Base-by-base conservation (phyloP, 2,888 invertebrate genomes). In the Athalia cordata region DNA sequence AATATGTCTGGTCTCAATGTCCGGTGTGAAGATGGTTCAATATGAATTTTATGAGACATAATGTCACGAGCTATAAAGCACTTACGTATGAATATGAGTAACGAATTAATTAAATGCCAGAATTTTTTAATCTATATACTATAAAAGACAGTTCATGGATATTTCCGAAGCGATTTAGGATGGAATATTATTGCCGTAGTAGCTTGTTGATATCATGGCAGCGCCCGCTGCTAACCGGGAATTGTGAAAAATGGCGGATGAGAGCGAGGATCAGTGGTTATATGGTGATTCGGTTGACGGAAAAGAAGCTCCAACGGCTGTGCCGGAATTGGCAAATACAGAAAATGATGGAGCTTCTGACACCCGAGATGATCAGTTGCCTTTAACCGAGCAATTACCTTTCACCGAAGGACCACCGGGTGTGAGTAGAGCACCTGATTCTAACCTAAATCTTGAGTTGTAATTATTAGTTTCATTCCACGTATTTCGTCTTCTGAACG, bases 181-280 rank as follows among this genome's bases (percentile, higher is more conserved):
- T 47, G 13, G 7, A 59, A 8, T 45, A 47, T 5, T 1, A 72
- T n/a, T 5, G 29, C 6, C 59, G 57, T 72, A 72, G 70, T 77
- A 9, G 52, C 55, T 77, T 66, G 77, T 77, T 77, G 77, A 77
- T 55, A 64, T 49, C 62, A 78, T 62, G 65, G 75, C 50, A 68
- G 68, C 13, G 5, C n/a, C 29, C 66, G 75, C 13, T 61, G 50
- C 7, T 77, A 29, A 67, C 61, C 68, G 52, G 62, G 55, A 57
- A 78, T 68, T 70, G 66, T 55, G 29, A 86, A 90, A 91, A 89
- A 93, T 94, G 93, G 93, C 93, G 84, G 94, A 94, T 79, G 94
- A 94, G 89, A 96, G 95, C 90, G 97, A 97, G 88, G 97, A 97
- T 91, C 95, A 93, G 87, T 97, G 96, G 96, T 91, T 97, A 80